phyloP scores from a whole-genome alignment of 2,888 invertebrate species.

The Amphipoea lucens region DNA sequence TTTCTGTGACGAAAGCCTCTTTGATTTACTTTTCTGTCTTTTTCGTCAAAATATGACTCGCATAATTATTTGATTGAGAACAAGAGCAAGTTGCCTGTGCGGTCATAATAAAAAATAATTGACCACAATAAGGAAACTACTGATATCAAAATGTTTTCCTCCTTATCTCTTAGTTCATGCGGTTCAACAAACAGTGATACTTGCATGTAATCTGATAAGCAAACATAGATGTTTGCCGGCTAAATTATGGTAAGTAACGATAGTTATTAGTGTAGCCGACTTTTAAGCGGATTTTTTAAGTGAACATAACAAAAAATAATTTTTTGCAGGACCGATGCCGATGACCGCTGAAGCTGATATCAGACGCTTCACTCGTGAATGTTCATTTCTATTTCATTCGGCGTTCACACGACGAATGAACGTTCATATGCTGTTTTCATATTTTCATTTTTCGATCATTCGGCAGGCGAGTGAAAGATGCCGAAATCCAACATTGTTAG shows the following conservation, averaged over 20 bases:
- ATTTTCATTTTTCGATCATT: not conserved
- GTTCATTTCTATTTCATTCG: not conserved
- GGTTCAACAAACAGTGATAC: conserved; percentile 57
- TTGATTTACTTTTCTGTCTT: too few relatives aligned
- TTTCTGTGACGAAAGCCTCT: not conserved
- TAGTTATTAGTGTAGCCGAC: conserved; percentile 6
- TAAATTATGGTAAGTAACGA: conserved; percentile 6
- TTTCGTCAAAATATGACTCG: too few relatives aligned
- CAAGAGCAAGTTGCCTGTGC: too few relatives aligned
- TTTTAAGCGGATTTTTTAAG: not conserved
- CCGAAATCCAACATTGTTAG: not conserved
- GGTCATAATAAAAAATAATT: conserved; percentile 34
- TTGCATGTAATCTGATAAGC: conserved; percentile 57
- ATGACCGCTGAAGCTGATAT: not conserved
- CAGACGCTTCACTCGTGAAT: not conserved
- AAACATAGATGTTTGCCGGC: conserved; percentile 30
- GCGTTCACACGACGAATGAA: not conserved
- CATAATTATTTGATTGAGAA: too few relatives aligned
- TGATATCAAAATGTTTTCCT: conserved; percentile 25
- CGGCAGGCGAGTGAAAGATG: not conserved
- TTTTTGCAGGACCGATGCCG: not conserved
- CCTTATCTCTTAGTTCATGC: conserved; percentile 51
- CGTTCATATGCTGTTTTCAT: not conserved
- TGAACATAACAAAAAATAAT: not conserved
- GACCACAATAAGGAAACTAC: conserved; percentile 40